Evolutionary conservation across 2,113 vertebrate species (phyloP).

Genomic region (Anolis carolinensis): DNA sequence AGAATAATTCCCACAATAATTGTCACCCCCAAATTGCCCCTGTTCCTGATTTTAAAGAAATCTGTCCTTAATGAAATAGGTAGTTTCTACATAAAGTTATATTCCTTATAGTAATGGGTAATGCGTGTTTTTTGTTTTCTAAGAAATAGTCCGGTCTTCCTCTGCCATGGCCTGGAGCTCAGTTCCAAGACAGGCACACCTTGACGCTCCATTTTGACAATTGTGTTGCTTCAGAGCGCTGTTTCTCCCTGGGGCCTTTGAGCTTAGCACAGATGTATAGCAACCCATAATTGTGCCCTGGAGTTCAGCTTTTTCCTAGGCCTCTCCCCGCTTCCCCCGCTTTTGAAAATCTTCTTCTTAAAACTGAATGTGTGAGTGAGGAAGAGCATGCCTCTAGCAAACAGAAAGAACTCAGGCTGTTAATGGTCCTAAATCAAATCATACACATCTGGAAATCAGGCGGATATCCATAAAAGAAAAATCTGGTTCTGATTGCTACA

Average conservation of each 20-base stretch:
- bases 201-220: slow-evolving; percentile 6
- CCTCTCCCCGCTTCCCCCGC: too few relatives aligned
- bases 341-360: background rate
- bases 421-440: slow-evolving; percentile 20
- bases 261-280: slow-evolving; percentile 7
- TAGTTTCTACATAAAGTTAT: background rate
- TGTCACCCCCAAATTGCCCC: background rate
- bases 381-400: slow-evolving; percentile 2
- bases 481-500: slow-evolving; percentile 25
- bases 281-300: background rate
- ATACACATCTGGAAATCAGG: slow-evolving; percentile 9
- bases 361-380: background rate
- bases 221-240: background rate
- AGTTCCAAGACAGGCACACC: background rate
- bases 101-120: background rate
- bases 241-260: background rate
- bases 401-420: background rate
- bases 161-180: slow-evolving; percentile 3
- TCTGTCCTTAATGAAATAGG: background rate
- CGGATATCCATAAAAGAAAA: slow-evolving; percentile 10
- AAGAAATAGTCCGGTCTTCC: background rate
- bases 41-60: background rate
- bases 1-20: background rate
- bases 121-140: background rate
- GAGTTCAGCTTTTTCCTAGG: background rate